Evolutionary conservation across 2,113 vertebrate species (phyloP).

Genomic region (Pogona vitticeps): DNA sequence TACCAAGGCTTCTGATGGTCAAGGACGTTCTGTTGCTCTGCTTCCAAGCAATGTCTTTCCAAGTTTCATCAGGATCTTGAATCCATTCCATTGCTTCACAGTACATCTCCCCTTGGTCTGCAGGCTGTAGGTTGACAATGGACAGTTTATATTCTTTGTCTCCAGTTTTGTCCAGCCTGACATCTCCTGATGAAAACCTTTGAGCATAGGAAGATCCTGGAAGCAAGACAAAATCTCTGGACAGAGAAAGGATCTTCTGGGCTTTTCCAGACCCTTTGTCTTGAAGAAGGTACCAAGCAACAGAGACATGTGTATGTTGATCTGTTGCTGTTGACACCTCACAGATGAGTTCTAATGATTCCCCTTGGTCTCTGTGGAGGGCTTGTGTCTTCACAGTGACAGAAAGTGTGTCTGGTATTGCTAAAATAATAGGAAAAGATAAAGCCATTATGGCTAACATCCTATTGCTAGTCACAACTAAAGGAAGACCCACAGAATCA

Average conservation of each 20-base stretch:
- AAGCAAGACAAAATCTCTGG: slow-evolving; percentile 80
- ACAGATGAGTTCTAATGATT: slow-evolving; percentile 79
- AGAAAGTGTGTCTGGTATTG: slow-evolving; percentile 85
- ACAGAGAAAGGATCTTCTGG: slow-evolving; percentile 80
- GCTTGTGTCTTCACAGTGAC: slow-evolving; percentile 68
- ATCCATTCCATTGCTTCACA: slow-evolving; percentile 88
- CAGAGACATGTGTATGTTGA: slow-evolving; percentile 90
- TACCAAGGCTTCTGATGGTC: slow-evolving; percentile 59
- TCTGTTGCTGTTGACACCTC: slow-evolving; percentile 82
- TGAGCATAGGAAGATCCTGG: slow-evolving; percentile 76
- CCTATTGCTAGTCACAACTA: neutral
- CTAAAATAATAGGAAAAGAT: slow-evolving; percentile 66
- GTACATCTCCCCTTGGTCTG: slow-evolving; percentile 83
- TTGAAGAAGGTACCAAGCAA: slow-evolving; percentile 81
- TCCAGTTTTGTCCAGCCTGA: slow-evolving; percentile 82
- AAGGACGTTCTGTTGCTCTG: slow-evolving; percentile 49
- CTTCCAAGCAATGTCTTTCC: slow-evolving; percentile 81
- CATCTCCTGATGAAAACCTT: slow-evolving; percentile 73
- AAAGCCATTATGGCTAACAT: neutral
- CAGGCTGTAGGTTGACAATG: slow-evolving; percentile 66
- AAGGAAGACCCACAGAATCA: no score
- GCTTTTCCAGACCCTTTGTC: neutral
- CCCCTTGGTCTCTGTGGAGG: slow-evolving; percentile 73
- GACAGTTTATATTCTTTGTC: slow-evolving; percentile 76
- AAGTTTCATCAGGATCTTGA: slow-evolving; percentile 85